A percentile compares a stretch with the other conserved stretches of the same genome.
phyloP scores from a whole-genome alignment of 2,888 invertebrate species.

The Ellobium chinense region DNA sequence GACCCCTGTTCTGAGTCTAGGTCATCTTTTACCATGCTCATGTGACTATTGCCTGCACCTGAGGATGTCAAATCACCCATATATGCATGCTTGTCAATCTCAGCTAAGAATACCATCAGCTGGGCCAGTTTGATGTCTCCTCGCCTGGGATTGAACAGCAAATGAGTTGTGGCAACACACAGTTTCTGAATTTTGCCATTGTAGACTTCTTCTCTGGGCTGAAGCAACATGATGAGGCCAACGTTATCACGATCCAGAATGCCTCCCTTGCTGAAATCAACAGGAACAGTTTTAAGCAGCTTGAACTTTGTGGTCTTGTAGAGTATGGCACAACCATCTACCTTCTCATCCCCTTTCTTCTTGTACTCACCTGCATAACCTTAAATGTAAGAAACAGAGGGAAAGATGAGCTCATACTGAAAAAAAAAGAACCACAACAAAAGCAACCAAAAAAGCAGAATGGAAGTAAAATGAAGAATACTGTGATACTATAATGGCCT shows the following conservation, averaged over 20 bases:
- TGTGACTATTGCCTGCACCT: no score
- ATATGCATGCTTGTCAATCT: conserved; percentile 86
- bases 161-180: conserved; percentile 94
- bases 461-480: no score
- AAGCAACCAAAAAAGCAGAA: no score
- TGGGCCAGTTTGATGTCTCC: conserved; percentile 95
- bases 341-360: conserved; percentile 86
- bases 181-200: conserved; percentile 75
- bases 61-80: not conserved
- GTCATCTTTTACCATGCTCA: not conserved
- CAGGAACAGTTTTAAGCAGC: conserved; percentile 84
- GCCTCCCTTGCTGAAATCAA: conserved; percentile 85
- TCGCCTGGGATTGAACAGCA: conserved; percentile 93
- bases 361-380: conserved; percentile 90
- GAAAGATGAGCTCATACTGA: no score
- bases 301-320: conserved; percentile 86
- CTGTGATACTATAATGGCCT: no score
- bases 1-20: not conserved
- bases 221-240: conserved; percentile 88
- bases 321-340: conserved; percentile 95
- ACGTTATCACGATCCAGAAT: conserved; percentile 92
- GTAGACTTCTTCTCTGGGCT: conserved; percentile 48
- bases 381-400: no score
- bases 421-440: no score
- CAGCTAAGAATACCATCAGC: conserved; percentile 89